phyloP scores from a whole-genome alignment of 2,888 invertebrate genomes.

The Luperina nickerlii region DNA sequence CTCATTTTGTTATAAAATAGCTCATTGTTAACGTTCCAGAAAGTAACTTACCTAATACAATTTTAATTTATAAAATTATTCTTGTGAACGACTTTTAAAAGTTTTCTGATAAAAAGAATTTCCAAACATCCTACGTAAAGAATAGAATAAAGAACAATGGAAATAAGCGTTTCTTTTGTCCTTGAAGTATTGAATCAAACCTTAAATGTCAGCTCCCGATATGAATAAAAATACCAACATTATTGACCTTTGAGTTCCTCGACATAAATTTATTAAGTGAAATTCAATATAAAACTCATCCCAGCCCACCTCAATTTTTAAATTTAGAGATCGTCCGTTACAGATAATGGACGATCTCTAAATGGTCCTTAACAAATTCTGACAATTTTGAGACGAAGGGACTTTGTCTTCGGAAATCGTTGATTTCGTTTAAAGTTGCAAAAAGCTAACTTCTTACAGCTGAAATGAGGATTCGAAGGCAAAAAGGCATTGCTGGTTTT shows the following conservation, averaged over 20 bases:
- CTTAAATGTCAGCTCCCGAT: constrained; percentile 2
- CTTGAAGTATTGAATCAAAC: constrained; percentile 32
- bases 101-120: not conserved
- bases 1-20: not conserved
- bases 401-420: constrained; percentile 21
- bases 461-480: constrained; percentile 11
- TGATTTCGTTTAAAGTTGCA: constrained; percentile 30
- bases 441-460: constrained; percentile 5
- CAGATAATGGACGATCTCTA: not conserved
- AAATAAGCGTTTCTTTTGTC: constrained; percentile 15
- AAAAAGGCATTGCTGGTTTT: not conserved
- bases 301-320: constrained; percentile 18
- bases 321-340: too few relatives aligned
- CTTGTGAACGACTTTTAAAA: constrained; percentile 8
- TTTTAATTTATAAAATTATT: constrained; percentile 14
- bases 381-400: constrained; percentile 18
- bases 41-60: not conserved
- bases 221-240: constrained; percentile 12
- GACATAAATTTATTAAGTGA: constrained; percentile 19
- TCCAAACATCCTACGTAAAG: not conserved
- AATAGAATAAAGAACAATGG: constrained; percentile 16
- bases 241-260: constrained; percentile 22
- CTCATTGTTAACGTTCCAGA: not conserved
- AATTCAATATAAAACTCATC: constrained; percentile 37
- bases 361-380: constrained; percentile 51